Conservation (phyloP, 2,888 invertebrate species). For the Hirtodrosophila alboralis region DNA sequence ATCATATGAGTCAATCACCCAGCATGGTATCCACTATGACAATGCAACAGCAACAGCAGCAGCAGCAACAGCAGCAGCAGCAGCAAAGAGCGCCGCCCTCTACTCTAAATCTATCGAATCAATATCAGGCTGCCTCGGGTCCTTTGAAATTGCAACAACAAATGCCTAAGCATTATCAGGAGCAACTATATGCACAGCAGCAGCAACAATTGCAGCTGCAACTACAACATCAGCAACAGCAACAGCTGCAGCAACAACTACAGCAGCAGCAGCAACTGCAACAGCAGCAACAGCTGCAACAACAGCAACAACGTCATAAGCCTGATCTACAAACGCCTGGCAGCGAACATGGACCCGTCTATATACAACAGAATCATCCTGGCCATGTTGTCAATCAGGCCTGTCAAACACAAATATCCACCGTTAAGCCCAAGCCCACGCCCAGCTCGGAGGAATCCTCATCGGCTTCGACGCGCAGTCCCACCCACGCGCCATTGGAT, state of each 20-base stretch:
- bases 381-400: conserved; percentile 84
- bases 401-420: conserved; percentile 83
- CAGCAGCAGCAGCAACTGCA: conserved; percentile 83
- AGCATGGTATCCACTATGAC: conserved; percentile 81
- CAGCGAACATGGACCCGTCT: conserved; percentile 83
- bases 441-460: conserved; percentile 82
- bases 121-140: conserved; percentile 83
- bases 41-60: conserved; percentile 68
- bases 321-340: conserved; percentile 78
- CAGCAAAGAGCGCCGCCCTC: conserved; percentile 82
- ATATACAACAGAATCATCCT: conserved; percentile 84
- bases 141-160: conserved; percentile 79
- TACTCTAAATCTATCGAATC: conserved; percentile 82
- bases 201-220: conserved; percentile 64
- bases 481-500: conserved; percentile 80
- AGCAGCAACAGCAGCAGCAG: conserved; percentile 67
- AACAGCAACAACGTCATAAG: conserved; percentile 78
- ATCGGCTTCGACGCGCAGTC: conserved; percentile 76
- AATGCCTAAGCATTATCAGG: conserved; percentile 61
- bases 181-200: conserved; percentile 40
- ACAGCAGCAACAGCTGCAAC: conserved; percentile 81
- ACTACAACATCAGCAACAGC: conserved; percentile 62
- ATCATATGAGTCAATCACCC: conserved; percentile 83
- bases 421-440: conserved; percentile 79
- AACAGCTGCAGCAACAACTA: conserved; percentile 70